A percentile compares a stretch with the other conserved stretches of the same genome.
Evolutionary conservation across 2,113 vertebrate genomes (phyloP).

Genomic region (Mormyrus lacerda): DNA sequence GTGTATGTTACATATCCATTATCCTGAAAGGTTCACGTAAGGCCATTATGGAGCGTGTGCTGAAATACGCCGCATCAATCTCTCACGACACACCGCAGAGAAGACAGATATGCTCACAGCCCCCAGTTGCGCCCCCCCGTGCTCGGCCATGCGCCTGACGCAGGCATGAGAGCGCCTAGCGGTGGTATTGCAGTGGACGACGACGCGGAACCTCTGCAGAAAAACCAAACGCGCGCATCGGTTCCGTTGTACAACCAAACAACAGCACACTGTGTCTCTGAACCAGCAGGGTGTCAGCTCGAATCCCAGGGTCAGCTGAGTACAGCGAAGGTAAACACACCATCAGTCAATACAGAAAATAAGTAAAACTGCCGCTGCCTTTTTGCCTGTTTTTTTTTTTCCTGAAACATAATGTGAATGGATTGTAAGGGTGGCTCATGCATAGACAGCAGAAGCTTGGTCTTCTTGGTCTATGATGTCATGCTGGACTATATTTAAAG

Average conservation of each 20-base stretch:
- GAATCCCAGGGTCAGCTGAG: background rate
- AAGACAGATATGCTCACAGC: background rate
- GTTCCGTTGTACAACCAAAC: background rate
- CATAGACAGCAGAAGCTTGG: background rate
- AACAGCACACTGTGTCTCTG: background rate
- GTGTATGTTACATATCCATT: conserved; percentile 6
- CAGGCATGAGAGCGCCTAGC: background rate
- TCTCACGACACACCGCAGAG: background rate
- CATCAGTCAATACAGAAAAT: background rate
- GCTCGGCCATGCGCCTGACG: too few relatives aligned
- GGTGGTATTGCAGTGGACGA: background rate
- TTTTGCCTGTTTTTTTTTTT: background rate
- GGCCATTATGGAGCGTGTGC: background rate
- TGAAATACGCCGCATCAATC: conserved; percentile 2
- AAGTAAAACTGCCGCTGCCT: background rate
- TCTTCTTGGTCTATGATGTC: background rate
- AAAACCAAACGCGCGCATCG: background rate
- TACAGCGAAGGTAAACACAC: background rate
- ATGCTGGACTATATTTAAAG: too few relatives aligned
- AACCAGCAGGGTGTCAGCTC: background rate
- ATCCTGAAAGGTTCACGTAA: background rate
- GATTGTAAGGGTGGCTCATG: background rate
- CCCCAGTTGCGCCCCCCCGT: too few relatives aligned
- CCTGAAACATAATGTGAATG: background rate
- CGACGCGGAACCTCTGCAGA: background rate